Base-by-base conservation (phyloP, 1,140 invertebrate species). In the Lepidurus packardi region DNA sequence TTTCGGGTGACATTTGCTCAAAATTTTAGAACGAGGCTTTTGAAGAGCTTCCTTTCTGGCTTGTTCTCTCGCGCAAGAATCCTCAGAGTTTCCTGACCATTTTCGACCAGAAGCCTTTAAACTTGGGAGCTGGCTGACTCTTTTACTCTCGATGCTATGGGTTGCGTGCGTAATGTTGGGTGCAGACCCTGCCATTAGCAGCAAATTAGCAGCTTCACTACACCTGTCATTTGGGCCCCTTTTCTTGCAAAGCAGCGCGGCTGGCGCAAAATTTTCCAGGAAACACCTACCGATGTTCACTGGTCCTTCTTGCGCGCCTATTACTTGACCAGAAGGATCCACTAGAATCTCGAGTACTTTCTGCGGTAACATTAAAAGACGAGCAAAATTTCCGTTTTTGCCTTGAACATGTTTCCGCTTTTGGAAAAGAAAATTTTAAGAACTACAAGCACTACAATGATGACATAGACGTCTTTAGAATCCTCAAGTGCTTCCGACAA, bases 151-250 rank as follows among this genome's bases (percentile, higher is more conserved):
- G n/a, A 7, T 65, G 53, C 53, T 13, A 65, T 65, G 53, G 53
- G 53, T 65, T 65, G 53, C 53, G 53, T 65, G 53, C 53, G 53
- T 65, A 65, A 65, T 65, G 53, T 65, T 16, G 16, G 53, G 53
- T 65, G 53, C 53, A 65, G 53, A 65, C 53, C 53, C 53, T 65
- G 53, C 53, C 53, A 65, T 65, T 65, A 65, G 53, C 53, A 65
- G 53, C 53, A 65, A n/a, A 65, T 65, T 65, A 65, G 53, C n/a
- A 65, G 53, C 53, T 65, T 65, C 53, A 65, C 53, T 65, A 65
- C 53, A 65, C 53, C 53, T 65, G 53, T 65, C 53, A 65, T 65
- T 65, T 65, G 53, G 53, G 53, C 53, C 21, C 53, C 53, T 21
- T 65, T 65, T 65, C 21, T n/a, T 65, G 53, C 53, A 65, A 65